Percentiles rank a stretch among this genome's conserved stretches.
These are phyloP conservation scores for Cariama cristata DNA, from an alignment of 2,113 vertebrate species.

Conservation along the genomic window DNA sequence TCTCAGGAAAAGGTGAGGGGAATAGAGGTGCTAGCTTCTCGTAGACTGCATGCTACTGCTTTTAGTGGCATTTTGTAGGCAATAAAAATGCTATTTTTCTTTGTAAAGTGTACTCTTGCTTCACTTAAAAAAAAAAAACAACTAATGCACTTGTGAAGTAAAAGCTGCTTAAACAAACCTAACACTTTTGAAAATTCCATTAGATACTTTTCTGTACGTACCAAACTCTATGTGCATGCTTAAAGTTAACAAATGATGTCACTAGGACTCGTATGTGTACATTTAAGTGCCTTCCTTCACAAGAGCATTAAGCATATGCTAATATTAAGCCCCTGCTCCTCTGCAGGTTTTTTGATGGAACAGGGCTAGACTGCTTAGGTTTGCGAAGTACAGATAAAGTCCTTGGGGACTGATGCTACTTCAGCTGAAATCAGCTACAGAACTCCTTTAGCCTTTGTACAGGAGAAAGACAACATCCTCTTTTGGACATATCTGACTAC, in stretches of 20 bases:
- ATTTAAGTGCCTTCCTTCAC: not conserved
- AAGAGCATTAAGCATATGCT: not conserved
- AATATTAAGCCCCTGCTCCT: not conserved
- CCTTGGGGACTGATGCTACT: not conserved
- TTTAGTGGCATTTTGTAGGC: slow-evolving; percentile 13
- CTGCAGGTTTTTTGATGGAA: not conserved
- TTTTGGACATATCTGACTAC: not conserved
- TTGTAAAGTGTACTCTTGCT: not conserved
- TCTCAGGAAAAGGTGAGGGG: slow-evolving; percentile 24
- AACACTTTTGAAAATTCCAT: not conserved
- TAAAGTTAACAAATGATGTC: not conserved
- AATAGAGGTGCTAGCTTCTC: slow-evolving; percentile 19
- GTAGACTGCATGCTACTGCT: not conserved
- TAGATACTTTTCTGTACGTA: not conserved
- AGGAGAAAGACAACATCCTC: not conserved
- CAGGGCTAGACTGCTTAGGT: not conserved
- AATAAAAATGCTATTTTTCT: slow-evolving; percentile 9
- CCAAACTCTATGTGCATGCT: not conserved
- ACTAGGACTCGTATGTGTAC: not conserved
- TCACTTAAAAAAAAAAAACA: not conserved
- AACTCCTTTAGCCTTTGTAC: not conserved
- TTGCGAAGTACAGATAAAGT: not conserved
- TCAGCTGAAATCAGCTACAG: not conserved
- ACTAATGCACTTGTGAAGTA: not conserved
- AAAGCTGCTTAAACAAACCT: not conserved